Conservation (phyloP, 2,888 invertebrate genomes). For the Hesperia comma region DNA sequence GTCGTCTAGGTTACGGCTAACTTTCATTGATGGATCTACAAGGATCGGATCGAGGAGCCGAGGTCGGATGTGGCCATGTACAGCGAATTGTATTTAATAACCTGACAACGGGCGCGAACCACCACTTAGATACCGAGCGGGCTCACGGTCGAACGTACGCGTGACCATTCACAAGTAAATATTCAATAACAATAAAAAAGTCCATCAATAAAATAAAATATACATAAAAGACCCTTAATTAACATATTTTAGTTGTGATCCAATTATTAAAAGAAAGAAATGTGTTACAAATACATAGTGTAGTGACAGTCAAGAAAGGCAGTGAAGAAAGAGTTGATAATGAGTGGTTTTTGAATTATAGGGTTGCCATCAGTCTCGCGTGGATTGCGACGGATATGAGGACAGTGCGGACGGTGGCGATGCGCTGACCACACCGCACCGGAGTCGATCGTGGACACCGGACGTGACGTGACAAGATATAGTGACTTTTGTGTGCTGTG, state of each 20-base stretch:
- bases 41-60: background rate
- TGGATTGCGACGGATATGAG: slow-evolving; percentile 67
- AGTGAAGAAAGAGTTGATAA: slow-evolving; percentile 66
- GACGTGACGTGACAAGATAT: slow-evolving; percentile 48
- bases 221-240: too few species aligned
- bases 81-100: slow-evolving; percentile 81
- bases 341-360: slow-evolving; percentile 74
- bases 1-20: slow-evolving; percentile 31
- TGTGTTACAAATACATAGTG: background rate
- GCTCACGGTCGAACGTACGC: slow-evolving; percentile 68
- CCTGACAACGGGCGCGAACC: slow-evolving; percentile 69
- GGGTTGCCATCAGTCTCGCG: slow-evolving; percentile 72
- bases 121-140: slow-evolving; percentile 70
- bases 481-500: slow-evolving; percentile 56
- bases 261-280: background rate
- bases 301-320: slow-evolving; percentile 61
- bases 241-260: too few species aligned
- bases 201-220: background rate
- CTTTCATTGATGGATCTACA: slow-evolving; percentile 35
- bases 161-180: slow-evolving; percentile 46
- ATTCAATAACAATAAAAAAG: background rate
- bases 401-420: slow-evolving; percentile 58
- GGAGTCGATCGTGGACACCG: background rate
- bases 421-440: slow-evolving; percentile 53
- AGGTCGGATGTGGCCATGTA: slow-evolving; percentile 65